Percentiles rank a stretch among this genome's conserved stretches.
Conservation (phyloP, 2,113 vertebrate genomes). For the Eublepharis macularius region DNA sequence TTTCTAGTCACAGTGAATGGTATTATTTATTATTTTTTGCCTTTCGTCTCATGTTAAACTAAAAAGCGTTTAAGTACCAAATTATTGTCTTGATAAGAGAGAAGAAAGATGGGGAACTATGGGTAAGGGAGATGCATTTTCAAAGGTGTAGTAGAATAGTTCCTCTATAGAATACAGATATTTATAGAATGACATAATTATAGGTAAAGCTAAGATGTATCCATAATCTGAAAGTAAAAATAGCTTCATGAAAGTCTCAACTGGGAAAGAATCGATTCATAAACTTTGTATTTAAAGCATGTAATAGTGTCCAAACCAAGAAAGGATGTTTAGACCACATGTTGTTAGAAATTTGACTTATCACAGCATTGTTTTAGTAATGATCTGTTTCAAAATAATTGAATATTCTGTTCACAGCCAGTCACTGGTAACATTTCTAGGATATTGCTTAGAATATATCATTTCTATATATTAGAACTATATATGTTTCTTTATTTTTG, state of each 20-base stretch:
- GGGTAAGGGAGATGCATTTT: neutral
- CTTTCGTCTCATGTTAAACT: no score
- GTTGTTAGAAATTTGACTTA: constrained; percentile 38
- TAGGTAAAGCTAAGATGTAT: constrained; percentile 29
- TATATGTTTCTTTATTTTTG: neutral
- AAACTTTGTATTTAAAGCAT: constrained; percentile 31
- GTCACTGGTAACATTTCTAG: constrained; percentile 28
- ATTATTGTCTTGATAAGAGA: neutral
- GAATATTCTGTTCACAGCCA: constrained; percentile 24
- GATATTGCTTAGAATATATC: neutral
- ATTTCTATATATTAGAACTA: constrained; percentile 16
- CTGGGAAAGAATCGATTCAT: constrained; percentile 23
- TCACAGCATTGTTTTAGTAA: constrained; percentile 40
- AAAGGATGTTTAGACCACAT: constrained; percentile 34
- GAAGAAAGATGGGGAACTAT: neutral
- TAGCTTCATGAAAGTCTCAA: constrained; percentile 32
- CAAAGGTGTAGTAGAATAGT: constrained; percentile 9
- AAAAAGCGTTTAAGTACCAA: neutral
- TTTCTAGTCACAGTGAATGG: neutral
- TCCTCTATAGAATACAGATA: constrained; percentile 23
- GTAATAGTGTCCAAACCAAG: constrained; percentile 20
- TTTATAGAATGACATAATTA: constrained; percentile 39
- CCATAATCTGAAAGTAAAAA: constrained; percentile 42
- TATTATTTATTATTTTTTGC: no score
- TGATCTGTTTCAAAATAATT: constrained; percentile 34